Conservation (phyloP, 1,140 invertebrate genomes). For the Arctopsyche grandis region DNA sequence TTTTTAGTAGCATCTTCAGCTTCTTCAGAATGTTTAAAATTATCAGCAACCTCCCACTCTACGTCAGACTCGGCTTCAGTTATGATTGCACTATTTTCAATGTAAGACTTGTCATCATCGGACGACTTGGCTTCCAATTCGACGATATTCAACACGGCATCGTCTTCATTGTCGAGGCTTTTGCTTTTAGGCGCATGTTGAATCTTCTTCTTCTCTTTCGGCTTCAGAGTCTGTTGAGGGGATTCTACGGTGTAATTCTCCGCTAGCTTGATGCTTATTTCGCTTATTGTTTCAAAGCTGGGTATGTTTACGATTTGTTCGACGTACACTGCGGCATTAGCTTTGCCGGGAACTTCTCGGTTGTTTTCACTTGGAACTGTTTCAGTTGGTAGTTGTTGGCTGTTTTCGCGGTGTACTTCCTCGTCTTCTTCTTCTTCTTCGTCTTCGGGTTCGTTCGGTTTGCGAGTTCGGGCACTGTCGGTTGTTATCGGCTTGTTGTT, state of each 20-base stretch:
- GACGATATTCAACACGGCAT: constrained; percentile 63
- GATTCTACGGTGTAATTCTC: constrained; percentile 64
- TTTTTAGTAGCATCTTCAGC: constrained; percentile 57
- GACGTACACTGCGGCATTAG: neutral
- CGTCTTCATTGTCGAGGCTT: constrained; percentile 68
- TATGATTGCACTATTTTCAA: constrained; percentile 63
- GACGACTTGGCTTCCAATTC: constrained; percentile 56
- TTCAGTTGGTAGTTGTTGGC: too few relatives aligned
- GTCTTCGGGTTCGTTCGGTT: neutral
- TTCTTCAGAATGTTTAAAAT: neutral
- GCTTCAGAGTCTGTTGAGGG: constrained; percentile 61
- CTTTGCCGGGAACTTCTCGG: neutral
- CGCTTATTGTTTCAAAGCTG: constrained; percentile 44
- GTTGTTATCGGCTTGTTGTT: constrained; percentile 29
- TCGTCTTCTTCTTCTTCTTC: neutral
- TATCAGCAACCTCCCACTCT: constrained; percentile 55
- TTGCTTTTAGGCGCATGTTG: constrained; percentile 64
- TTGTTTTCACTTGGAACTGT: too few relatives aligned
- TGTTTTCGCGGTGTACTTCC: neutral
- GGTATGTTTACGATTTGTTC: constrained; percentile 12
- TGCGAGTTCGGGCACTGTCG: neutral
- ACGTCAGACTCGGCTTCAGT: constrained; percentile 69
- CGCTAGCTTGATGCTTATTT: constrained; percentile 18
- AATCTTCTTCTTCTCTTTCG: constrained; percentile 59
- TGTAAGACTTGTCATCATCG: constrained; percentile 56